Conservation (phyloP, 2,113 vertebrate genomes). For the Tetrax tetrax region DNA sequence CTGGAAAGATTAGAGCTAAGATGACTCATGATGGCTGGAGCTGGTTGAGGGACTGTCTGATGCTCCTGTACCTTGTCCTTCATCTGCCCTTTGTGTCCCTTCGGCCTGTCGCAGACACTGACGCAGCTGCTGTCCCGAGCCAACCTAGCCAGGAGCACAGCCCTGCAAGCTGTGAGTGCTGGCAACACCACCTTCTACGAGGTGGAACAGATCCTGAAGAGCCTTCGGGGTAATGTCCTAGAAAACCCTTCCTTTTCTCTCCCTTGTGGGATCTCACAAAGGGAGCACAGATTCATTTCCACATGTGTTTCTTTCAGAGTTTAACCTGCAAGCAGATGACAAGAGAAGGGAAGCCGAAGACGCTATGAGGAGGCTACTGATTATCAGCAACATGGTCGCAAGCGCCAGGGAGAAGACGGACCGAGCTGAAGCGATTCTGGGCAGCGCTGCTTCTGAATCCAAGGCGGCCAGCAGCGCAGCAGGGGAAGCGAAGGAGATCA, state of each 20-base stretch:
- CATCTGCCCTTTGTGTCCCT: neutral
- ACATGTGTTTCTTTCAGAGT: constrained; percentile 67
- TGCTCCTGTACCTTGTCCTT: accelerated
- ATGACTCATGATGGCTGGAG: neutral
- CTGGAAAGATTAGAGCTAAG: neutral
- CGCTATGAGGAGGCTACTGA: constrained; percentile 80
- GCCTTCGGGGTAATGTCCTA: constrained; percentile 80
- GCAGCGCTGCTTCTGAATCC: constrained; percentile 46
- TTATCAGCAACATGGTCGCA: constrained; percentile 79
- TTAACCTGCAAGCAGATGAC: constrained; percentile 80
- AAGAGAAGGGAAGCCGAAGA: constrained; percentile 78
- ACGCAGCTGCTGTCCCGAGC: constrained; percentile 80
- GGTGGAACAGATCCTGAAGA: constrained; percentile 82
- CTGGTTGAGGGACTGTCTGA: neutral
- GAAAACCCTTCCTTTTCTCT: neutral
- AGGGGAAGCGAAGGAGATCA: constrained; percentile 56
- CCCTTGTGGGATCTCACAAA: neutral
- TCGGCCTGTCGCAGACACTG: constrained; percentile 71
- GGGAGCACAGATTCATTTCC: neutral
- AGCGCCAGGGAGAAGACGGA: constrained; percentile 73
- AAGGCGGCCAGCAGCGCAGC: constrained; percentile 37
- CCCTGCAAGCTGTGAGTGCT: constrained; percentile 77
- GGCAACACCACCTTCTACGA: constrained; percentile 81
- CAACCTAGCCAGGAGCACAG: constrained; percentile 77
- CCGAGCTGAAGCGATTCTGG: constrained; percentile 68